Evolutionary conservation across 2,888 invertebrate genomes (phyloP), one percentile per base, ranked within the genome.

Genomic region (Galerucella calmariensis): DNA sequence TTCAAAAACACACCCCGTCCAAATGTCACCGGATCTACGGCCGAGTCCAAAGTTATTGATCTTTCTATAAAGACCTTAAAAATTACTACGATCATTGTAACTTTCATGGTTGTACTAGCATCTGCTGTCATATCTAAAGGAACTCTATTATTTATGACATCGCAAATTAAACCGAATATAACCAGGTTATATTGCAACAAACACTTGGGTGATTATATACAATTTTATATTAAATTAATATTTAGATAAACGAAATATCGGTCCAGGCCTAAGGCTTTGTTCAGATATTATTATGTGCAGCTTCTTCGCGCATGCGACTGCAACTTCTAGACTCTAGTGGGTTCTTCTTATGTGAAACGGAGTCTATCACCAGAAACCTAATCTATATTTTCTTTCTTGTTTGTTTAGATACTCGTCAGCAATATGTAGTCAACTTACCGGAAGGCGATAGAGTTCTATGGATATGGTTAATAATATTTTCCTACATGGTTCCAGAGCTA

Each of bases 381-480:
- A 41, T 5, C n/a, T 63, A 14, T 16, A 65, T 16, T n/a, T 35
- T 12, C n/a, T 14, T 35, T 65, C 20, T 48, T 58, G 27, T 51
- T 59, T 44, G 78, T 79, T 63, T 86, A 93, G 93, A 90, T 75
- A 51, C 84, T 83, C 85, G 86, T 78, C 83, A 81, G 81, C 90
- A 92, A 83, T 92, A 92, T 80, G 87, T 90, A 76, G 92, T 92
- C 1, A 86, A 88, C 8, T 87, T 93, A 35, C 89, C 93, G 0
- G 88, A 90, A 75, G 90, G 90, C 81, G 94, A 94, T 83, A 90
- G 92, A 78, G 88, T 93, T 72, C 89, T 91, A 62, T 96, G 95
- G 95, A 91, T 94, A 14, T 96, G 95, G 95, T 91, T 93, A 66
- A 86, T 95, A 44, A 88, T 95, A 59, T 91, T 95, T 80, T 92